Conservation (phyloP, 2,888 invertebrate species). For the Sarcophaga carnaria region DNA sequence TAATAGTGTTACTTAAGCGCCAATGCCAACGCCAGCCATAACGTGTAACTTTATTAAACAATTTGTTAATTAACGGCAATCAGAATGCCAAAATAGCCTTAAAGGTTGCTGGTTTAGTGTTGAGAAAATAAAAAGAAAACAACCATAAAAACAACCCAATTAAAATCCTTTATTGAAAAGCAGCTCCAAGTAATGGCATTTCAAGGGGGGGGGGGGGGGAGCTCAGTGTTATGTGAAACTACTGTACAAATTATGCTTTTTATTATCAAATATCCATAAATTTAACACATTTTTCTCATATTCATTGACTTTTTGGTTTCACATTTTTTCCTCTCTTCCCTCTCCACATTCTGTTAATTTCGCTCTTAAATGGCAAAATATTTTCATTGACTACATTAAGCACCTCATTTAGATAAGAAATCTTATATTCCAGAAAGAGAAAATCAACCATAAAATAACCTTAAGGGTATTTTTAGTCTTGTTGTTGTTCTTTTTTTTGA, state of each 20-base stretch:
- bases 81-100: background rate
- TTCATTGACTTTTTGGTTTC: background rate
- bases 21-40: no score
- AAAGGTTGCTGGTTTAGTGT: background rate
- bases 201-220: no score
- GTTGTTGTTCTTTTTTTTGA: conserved; percentile 1
- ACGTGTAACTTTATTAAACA: conserved; percentile 10
- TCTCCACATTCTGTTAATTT: background rate
- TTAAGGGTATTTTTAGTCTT: conserved; percentile 54
- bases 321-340: background rate
- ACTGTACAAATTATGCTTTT: background rate
- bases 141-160: background rate
- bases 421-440: conserved; percentile 52
- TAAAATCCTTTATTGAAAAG: background rate
- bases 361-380: conserved; percentile 10
- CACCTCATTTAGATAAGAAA: conserved; percentile 68
- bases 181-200: background rate
- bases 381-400: conserved; percentile 61
- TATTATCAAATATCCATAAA: conserved; percentile 1
- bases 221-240: no score
- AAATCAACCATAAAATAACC: conserved; percentile 63
- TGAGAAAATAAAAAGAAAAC: background rate
- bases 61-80: conserved; percentile 1
- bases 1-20: no score
- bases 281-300: background rate